phyloP scores from a whole-genome alignment of 2,113 vertebrate genomes.

The Bubo bubo region DNA sequence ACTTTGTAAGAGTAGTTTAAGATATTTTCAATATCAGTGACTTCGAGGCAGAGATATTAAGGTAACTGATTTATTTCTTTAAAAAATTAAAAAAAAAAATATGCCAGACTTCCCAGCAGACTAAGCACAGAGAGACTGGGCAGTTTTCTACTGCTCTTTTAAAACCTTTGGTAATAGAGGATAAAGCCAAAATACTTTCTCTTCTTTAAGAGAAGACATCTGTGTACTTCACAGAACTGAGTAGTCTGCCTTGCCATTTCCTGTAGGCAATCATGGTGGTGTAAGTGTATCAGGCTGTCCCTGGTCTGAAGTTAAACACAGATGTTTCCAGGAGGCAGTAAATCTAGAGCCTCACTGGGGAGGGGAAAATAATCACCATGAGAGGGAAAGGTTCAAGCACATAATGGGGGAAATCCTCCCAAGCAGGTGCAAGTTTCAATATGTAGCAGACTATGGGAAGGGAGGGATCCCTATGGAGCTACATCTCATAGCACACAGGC shows the following conservation, averaged over 20 bases:
- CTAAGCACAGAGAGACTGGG: not conserved
- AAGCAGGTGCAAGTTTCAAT: not conserved
- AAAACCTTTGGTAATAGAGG: too few relatives aligned
- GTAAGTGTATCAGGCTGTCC: not conserved
- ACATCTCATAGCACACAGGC: not conserved
- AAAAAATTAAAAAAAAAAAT: not conserved
- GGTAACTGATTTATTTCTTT: not conserved
- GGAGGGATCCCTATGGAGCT: not conserved
- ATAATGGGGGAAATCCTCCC: not conserved
- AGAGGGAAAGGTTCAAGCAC: not conserved
- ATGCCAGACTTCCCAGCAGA: not conserved
- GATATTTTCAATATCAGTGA: not conserved
- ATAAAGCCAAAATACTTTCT: not conserved
- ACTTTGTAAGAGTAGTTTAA: not conserved
- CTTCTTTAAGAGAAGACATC: not conserved
- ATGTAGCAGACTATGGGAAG: not conserved
- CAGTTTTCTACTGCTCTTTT: not conserved
- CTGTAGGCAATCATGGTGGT: not conserved
- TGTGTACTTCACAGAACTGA: not conserved
- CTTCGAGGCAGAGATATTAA: not conserved
- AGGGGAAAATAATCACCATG: not conserved
- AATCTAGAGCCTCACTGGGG: not conserved
- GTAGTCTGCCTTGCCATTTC: not conserved
- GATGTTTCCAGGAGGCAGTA: not conserved
- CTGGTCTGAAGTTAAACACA: not conserved